phyloP scores from a whole-genome alignment of 1,140 invertebrate genomes.

The Oncopeltus fasciatus region DNA sequence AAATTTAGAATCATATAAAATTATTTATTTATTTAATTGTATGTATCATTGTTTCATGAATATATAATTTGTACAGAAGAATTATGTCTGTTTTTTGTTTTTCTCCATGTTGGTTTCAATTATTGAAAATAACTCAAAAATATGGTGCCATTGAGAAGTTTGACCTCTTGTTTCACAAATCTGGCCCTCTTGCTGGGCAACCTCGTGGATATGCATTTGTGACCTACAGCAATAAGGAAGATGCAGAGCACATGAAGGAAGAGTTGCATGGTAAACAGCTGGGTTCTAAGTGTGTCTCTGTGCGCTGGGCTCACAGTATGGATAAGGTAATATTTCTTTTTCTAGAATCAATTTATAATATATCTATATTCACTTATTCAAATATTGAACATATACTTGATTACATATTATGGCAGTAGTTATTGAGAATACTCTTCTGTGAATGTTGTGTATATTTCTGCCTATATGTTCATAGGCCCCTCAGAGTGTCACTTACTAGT shows the following conservation, averaged over 20 bases:
- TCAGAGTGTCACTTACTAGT: too few species aligned
- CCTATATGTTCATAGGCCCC: too few species aligned
- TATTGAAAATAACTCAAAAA: conserved; percentile 86
- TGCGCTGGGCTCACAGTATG: conserved; percentile 67
- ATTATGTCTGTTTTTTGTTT: conserved; percentile 4
- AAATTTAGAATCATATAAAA: too few species aligned
- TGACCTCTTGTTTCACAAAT: conserved; percentile 82
- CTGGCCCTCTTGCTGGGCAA: conserved; percentile 71
- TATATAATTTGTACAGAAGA: too few species aligned
- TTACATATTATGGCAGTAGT: too few species aligned
- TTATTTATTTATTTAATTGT: too few species aligned
- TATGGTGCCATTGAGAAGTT: conserved; percentile 84
- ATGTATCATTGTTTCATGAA: too few species aligned
- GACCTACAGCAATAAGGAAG: conserved; percentile 54
- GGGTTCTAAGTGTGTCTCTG: conserved; percentile 56
- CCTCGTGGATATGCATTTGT: conserved; percentile 88
- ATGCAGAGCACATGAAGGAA: conserved; percentile 48
- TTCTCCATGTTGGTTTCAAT: conserved; percentile 62
- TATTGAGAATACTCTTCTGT: too few species aligned
- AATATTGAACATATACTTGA: too few species aligned
- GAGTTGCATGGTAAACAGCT: conserved; percentile 59
- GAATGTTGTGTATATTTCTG: too few species aligned
- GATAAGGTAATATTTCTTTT: conserved; percentile 46
- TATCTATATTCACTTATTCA: too few species aligned
- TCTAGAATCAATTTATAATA: too few species aligned